These are phyloP conservation scores for Drosophila miranda DNA, from an alignment of 1,140 invertebrate species.

Conservation along the genomic window DNA sequence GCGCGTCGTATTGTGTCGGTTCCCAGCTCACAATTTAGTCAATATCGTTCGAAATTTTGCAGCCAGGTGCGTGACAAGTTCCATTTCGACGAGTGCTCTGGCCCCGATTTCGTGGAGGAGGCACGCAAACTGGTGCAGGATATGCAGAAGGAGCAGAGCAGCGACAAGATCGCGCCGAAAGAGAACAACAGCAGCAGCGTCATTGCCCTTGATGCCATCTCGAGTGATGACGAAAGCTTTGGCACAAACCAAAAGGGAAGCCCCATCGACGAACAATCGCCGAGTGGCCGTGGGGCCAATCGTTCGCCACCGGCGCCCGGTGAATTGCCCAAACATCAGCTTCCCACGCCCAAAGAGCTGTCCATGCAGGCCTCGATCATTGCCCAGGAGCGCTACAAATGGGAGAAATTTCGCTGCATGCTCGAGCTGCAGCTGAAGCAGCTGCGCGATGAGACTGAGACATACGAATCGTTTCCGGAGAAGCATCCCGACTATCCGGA, in stretches of 20 bases:
- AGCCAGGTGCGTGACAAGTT: conserved; percentile 81
- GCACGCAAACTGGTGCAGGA: conserved; percentile 19
- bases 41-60: conserved; percentile 62
- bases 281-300: conserved; percentile 49
- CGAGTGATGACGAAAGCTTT: conserved; percentile 68
- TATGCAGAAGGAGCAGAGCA: conserved; percentile 15
- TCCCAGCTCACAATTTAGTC: conserved; percentile 58
- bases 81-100: conserved; percentile 82
- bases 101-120: conserved; percentile 64
- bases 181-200: conserved; percentile 13
- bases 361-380: conserved; percentile 72
- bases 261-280: conserved; percentile 37
- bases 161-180: conserved; percentile 6
- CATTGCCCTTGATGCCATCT: conserved; percentile 74
- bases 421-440: conserved; percentile 81
- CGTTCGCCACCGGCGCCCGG: conserved; percentile 50
- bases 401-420: conserved; percentile 84
- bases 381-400: conserved; percentile 83
- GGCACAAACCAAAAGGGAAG: conserved; percentile 27
- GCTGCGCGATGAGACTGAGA: conserved; percentile 85
- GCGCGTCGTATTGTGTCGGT: conserved; percentile 21
- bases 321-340: conserved; percentile 8
- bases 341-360: conserved; percentile 78
- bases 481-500: conserved; percentile 92
- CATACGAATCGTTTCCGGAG: conserved; percentile 91